phyloP scores from a whole-genome alignment of 30 jellyfish, hydroid and myxozoan genomes.

The Turritopsis dohrnii region DNA sequence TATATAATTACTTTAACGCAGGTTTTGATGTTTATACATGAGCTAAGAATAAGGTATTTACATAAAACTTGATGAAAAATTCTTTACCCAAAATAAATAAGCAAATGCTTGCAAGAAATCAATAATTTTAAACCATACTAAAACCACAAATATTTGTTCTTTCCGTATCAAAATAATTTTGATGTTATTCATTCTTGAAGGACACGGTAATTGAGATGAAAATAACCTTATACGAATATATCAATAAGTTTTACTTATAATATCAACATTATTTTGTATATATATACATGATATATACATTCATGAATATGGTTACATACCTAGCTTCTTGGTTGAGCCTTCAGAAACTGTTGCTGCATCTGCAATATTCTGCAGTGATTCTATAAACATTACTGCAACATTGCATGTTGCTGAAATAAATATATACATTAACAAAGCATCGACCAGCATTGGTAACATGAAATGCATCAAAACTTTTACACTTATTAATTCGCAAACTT shows the following conservation, averaged over 20 bases:
- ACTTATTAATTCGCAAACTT: too few relatives aligned
- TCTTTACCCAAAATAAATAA: neutral
- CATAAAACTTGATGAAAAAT: neutral
- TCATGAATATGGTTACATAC: too few relatives aligned
- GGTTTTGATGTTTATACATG: too few relatives aligned
- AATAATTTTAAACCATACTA: neutral
- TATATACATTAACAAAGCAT: too few relatives aligned
- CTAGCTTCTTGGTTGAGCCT: conserved; percentile 82
- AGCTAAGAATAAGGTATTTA: too few relatives aligned
- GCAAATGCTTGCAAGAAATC: neutral
- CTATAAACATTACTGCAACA: conserved; percentile 66
- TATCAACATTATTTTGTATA: too few relatives aligned
- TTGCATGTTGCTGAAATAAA: conserved; percentile 56
- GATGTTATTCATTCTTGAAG: neutral
- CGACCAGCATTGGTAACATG: too few relatives aligned
- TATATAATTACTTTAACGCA: too few relatives aligned
- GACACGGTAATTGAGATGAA: neutral
- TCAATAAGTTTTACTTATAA: neutral
- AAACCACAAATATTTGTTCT: neutral
- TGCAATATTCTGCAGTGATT: conserved; percentile 66
- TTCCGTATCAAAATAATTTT: neutral
- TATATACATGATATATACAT: too few relatives aligned
- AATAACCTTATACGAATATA: neutral
- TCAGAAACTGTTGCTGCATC: conserved; percentile 74
- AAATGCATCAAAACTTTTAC: too few relatives aligned